Percentiles rank a stretch among this genome's conserved stretches.
Evolutionary conservation across 1,140 invertebrate species (phyloP).

Genomic region (Neoseiulus cucumeris): DNA sequence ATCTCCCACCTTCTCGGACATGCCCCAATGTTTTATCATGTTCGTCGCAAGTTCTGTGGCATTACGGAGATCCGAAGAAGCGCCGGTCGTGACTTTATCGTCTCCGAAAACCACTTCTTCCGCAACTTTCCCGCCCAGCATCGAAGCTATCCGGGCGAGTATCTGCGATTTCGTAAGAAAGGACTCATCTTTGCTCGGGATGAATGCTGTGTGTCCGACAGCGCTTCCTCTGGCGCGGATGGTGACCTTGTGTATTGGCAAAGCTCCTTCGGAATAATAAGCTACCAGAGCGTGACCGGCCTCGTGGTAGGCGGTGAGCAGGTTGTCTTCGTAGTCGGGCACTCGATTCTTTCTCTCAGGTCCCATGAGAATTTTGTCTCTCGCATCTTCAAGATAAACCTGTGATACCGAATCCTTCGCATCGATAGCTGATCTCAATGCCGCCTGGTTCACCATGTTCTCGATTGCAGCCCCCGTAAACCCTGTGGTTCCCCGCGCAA

Average conservation of each 20-base stretch:
- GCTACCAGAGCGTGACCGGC: conserved; percentile 90
- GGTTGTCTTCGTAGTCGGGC: conserved; percentile 75
- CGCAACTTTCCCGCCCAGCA: conserved; percentile 91
- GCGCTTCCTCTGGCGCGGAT: conserved; percentile 74
- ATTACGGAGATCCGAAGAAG: conserved; percentile 46
- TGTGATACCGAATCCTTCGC: conserved; percentile 61
- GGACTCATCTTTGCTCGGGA: conserved; percentile 70
- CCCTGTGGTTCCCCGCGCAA: conserved; percentile 74
- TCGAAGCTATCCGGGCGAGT: conserved; percentile 77
- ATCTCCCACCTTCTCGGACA: conserved; percentile 83
- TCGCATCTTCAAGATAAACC: conserved; percentile 75
- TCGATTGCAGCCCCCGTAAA: conserved; percentile 52
- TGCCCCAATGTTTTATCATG: conserved; percentile 93
- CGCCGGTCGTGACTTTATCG: conserved; percentile 80
- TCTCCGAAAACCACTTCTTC: conserved; percentile 88
- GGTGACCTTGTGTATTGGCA: conserved; percentile 82
- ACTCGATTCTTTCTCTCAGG: conserved; percentile 70
- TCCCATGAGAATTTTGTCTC: conserved; percentile 91
- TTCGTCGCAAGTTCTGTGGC: conserved; percentile 72
- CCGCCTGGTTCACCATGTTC: conserved; percentile 40
- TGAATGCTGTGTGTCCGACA: conserved; percentile 64
- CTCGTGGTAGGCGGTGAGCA: conserved; percentile 90
- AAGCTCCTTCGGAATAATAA: conserved; percentile 69
- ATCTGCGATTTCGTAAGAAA: conserved; percentile 74
- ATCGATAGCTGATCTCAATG: conserved; percentile 69